phyloP scores from a whole-genome alignment of 2,797 vertebrate species.

The Sitta carolinensis region DNA sequence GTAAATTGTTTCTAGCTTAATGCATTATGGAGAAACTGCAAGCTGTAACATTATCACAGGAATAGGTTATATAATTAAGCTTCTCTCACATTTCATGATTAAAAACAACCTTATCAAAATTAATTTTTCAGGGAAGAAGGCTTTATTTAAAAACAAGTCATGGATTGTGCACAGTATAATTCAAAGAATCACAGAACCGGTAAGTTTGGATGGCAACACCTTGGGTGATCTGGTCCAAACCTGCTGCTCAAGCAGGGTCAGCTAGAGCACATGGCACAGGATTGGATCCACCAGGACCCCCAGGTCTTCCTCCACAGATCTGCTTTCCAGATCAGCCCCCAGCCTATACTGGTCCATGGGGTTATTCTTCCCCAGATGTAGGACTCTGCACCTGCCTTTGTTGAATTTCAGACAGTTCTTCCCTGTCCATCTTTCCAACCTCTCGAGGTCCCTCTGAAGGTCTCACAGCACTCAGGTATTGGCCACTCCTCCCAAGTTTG shows the following conservation, averaged over 20 bases:
- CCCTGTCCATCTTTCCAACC: background rate
- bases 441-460: background rate
- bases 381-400: background rate
- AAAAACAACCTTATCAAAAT: constrained; percentile 51
- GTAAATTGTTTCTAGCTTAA: background rate
- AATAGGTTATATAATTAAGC: constrained; percentile 41
- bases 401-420: background rate
- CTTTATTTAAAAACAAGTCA: constrained; percentile 64
- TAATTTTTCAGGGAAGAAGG: constrained; percentile 46
- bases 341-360: background rate
- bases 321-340: background rate
- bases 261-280: background rate
- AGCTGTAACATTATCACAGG: background rate
- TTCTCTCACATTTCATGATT: constrained; percentile 51
- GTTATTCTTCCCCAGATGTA: background rate
- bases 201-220: background rate
- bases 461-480: background rate
- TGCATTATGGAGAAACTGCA: background rate
- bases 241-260: background rate
- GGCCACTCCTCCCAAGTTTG: background rate
- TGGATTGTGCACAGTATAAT: constrained; percentile 60
- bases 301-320: background rate
- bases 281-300: background rate
- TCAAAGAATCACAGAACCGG: background rate
- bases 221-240: no score